Evolutionary conservation across 2,888 invertebrate species (phyloP), one percentile per base, ranked within the genome.

Genomic region (Heliconius ethilla): DNA sequence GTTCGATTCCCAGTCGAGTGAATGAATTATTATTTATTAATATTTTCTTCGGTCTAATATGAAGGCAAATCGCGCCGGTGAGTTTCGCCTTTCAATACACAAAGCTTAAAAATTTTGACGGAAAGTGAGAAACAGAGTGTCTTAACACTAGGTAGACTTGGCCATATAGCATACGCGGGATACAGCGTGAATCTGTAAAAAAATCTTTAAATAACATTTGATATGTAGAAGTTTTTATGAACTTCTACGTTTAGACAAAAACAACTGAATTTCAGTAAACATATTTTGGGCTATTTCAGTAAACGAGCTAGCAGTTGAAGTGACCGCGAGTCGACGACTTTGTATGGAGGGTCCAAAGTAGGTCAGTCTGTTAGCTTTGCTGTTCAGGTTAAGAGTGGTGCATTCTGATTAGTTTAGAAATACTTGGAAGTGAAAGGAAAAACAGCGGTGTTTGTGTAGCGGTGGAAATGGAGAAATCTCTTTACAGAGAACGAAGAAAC

Each of bases 331-430:
- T 55, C 22, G 59, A n/a, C 72, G 72, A 37, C 40, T 25, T 37
- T 37, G 13, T 22, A 33, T 67, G 37, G 33, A 37, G 59, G n/a
- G 59, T n/a, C 33, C 9, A 9, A 74, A 63, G 63, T 74, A 74
- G 74, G 74, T 74, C 74, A 74, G 40, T 63, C 74, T 72, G 59
- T 72, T 72, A 72, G 72, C 59, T 72, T 72, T 72, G 59, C 59
- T 72, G 59, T 59, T 55, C 59, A 25, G 59, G 18, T 29, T 15
- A n/a, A 59, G 59, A 72, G 40, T 63, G 74, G 62, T 25, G 74
- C 40, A 29, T 27, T 40, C n/a, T 25, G 74, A 63, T 74, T 63
- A 25, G 63, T 74, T 74, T 27, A 74, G 40, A 62, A 25, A 63
- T 45, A 74, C 72, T 74, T 33, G 33, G 11, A 22, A n/a, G 3